Evolutionary conservation across 2,113 vertebrate species (phyloP), one percentile per base, ranked within the genome.

Genomic region (Megalops atlanticus): DNA sequence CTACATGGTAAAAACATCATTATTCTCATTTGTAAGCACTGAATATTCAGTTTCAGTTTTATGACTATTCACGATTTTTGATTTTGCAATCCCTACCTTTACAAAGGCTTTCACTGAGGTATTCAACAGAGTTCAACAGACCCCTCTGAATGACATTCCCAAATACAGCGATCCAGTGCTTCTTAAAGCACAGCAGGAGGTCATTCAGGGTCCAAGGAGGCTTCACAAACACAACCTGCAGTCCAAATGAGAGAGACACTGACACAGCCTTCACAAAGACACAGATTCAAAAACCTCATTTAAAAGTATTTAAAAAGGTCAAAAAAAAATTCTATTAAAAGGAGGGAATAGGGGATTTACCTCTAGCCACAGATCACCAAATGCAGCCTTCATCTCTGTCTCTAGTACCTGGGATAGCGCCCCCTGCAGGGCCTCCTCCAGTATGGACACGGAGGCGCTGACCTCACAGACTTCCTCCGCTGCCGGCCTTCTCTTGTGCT

Each of bases 111-210:
- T 91, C 40, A 31, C 91, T 91, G 31, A 99, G 92, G 84, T 84
- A 92, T 75, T 93, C 90, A 87, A 98, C 74, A 1, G 87, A 92
- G 84, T 94, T 82, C 77, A 91, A 88, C 15, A 95, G 91, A 24
- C 45, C 89, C 43, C 96, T 94, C 74, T 93, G 91, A 86, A 96
- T 91, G 70, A 97, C 31, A 12, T 87, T 87, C 77, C 97, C 96
- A 91, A 99, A 98, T 16, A 98, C 96, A 87, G 97, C 96, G 75
- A 96, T 74, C 96, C 96, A 99, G 85, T 99, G 97, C 81, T 96
- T 98, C 86, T 91, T 95, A 1, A 96, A 94, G 88, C 97, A 99
- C 39, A 91, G 91, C 73, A 99, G 89, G 81, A 96, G 83, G 71
- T 94, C 92, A 49, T 72, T 84, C 69, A 99, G 90, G 27, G 91